These are phyloP conservation scores for Ranitomeya imitator DNA, from an alignment of 2,113 vertebrate species.

Conservation along the genomic window DNA sequence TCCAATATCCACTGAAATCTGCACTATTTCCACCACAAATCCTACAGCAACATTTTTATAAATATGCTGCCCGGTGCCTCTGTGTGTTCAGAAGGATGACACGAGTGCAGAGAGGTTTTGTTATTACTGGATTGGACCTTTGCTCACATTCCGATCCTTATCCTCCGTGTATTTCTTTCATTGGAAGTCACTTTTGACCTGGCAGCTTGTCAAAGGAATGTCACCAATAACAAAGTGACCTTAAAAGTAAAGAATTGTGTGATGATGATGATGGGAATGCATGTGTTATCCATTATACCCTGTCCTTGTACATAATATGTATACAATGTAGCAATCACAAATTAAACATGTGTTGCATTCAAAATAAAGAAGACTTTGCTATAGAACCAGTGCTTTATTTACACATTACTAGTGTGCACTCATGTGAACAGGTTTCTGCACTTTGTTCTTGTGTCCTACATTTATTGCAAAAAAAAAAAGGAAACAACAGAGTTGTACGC, in stretches of 20 bases:
- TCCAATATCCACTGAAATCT: too few species aligned
- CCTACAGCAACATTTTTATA: not conserved
- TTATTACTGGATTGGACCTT: not conserved
- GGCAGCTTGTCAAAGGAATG: not conserved
- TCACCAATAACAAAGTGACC: not conserved
- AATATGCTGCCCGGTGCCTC: not conserved
- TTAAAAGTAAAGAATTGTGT: not conserved
- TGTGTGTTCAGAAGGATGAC: not conserved
- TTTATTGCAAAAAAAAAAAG: too few species aligned
- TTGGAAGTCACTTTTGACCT: not conserved
- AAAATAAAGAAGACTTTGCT: not conserved
- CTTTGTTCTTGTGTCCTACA: too few species aligned
- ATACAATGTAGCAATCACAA: constrained; percentile 12
- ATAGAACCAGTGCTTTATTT: not conserved
- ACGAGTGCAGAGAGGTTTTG: not conserved
- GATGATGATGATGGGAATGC: not conserved
- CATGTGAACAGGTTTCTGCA: not conserved
- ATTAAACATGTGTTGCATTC: constrained; percentile 1
- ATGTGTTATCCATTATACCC: not conserved
- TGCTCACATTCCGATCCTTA: not conserved
- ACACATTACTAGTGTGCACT: not conserved
- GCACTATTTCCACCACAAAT: too few species aligned
- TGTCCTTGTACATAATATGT: not conserved
- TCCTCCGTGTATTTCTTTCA: not conserved
- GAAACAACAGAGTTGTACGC: not conserved